Conservation (phyloP, 2,797 vertebrate genomes). For the Tauraco hartlaubi region DNA sequence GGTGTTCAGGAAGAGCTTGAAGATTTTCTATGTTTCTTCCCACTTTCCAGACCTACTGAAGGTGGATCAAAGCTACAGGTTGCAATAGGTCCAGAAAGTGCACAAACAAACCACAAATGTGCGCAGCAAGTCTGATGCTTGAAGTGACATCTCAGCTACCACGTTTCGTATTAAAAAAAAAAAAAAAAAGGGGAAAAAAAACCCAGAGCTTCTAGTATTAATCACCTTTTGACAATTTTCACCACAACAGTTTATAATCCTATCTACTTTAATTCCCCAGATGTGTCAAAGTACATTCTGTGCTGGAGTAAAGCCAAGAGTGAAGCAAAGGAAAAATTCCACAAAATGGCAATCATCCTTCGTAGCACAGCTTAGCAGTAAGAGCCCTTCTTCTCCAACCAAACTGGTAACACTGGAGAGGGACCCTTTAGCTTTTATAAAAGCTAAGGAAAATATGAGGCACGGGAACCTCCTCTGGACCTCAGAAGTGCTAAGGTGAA, state of each 20-base stretch:
- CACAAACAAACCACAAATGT: neutral
- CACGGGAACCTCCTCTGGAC: neutral
- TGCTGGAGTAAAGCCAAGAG: neutral
- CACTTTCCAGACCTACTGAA: neutral
- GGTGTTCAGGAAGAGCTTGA: neutral
- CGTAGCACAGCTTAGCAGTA: rapidly evolving
- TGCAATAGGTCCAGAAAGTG: neutral
- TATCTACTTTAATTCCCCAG: neutral
- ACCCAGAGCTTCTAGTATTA: neutral
- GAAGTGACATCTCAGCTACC: neutral
- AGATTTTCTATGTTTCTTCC: neutral
- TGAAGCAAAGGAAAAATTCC: neutral
- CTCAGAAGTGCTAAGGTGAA: neutral
- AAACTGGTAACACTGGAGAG: neutral
- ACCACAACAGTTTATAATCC: neutral
- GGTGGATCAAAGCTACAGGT: neutral
- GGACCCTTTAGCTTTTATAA: neutral
- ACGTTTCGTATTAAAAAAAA: neutral
- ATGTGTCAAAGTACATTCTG: neutral
- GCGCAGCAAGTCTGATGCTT: neutral
- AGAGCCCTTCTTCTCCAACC: neutral
- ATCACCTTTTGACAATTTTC: neutral
- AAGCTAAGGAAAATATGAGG: neutral
- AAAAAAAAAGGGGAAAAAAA: neutral
- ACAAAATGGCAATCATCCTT: neutral